Conservation (phyloP, 2,888 invertebrate genomes). For the Parnassius mnemosyne region DNA sequence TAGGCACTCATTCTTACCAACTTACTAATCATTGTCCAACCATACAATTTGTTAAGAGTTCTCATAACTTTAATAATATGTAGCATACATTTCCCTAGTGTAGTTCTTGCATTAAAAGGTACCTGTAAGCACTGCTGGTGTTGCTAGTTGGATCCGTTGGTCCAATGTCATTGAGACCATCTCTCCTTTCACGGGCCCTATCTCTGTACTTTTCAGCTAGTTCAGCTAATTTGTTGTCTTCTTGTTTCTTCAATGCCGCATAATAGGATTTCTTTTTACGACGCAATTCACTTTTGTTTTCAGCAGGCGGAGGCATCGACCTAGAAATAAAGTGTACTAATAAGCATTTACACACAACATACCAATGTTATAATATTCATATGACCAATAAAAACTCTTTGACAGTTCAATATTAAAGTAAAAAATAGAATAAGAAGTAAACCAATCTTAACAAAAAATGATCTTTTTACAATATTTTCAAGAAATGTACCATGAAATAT, state of each 20-base stretch:
- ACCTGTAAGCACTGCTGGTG: slow-evolving; percentile 88
- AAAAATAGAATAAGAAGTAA: too few species aligned
- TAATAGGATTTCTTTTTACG: slow-evolving; percentile 97
- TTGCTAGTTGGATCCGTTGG: slow-evolving; percentile 92
- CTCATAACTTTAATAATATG: not conserved
- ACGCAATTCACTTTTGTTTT: slow-evolving; percentile 90
- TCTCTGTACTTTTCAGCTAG: slow-evolving; percentile 96
- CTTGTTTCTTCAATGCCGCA: slow-evolving; percentile 96
- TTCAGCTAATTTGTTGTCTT: slow-evolving; percentile 96
- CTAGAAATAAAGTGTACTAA: slow-evolving; percentile 36
- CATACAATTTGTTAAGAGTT: too few species aligned
- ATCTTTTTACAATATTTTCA: too few species aligned
- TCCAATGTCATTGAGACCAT: slow-evolving; percentile 91
- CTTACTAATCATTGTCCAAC: too few species aligned
- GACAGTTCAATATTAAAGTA: too few species aligned
- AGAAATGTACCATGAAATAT: too few species aligned
- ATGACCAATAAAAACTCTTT: too few species aligned
- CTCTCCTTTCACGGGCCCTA: slow-evolving; percentile 93
- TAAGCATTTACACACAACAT: too few species aligned
- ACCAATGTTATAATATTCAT: too few species aligned
- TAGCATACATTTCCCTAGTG: not conserved
- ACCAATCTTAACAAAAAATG: too few species aligned
- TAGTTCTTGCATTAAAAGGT: not conserved
- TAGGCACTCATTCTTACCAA: too few species aligned
- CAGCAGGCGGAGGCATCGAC: slow-evolving; percentile 77